These are phyloP conservation scores for Rissa tridactyla DNA, from an alignment of 2,113 vertebrate species.

Conservation along the genomic window DNA sequence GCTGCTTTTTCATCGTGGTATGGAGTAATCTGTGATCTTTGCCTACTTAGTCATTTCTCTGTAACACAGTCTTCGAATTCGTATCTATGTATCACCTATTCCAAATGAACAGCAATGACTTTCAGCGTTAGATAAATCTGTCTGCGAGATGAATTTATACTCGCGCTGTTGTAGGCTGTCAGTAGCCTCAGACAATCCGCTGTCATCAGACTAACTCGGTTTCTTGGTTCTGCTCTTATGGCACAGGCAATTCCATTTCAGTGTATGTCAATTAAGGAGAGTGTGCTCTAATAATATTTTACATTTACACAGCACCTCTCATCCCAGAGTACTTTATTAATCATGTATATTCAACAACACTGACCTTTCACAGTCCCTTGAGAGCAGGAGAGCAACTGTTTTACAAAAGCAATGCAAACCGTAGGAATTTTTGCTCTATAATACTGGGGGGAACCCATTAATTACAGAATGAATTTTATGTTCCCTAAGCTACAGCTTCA, in stretches of 20 bases:
- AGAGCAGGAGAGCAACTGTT: not conserved
- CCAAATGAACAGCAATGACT: not conserved
- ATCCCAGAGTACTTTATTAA: slow-evolving; percentile 31
- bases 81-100: not conserved
- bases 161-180: not conserved
- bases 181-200: not conserved
- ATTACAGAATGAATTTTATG: not conserved
- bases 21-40: not conserved
- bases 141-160: not conserved
- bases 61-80: not conserved
- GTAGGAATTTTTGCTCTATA: not conserved
- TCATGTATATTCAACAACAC: slow-evolving; percentile 6
- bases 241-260: not conserved
- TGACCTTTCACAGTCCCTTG: slow-evolving; percentile 3
- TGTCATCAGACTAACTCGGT: not conserved
- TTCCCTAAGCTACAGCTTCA: not conserved
- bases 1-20: not conserved
- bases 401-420: slow-evolving; percentile 1
- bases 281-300: slow-evolving; percentile 1
- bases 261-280: slow-evolving; percentile 1
- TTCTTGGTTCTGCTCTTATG: not conserved
- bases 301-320: slow-evolving; percentile 3
- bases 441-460: not conserved
- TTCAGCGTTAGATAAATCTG: not conserved
- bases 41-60: not conserved